Conservation (phyloP, 2,113 vertebrate genomes). For the Opisthocomus hoazin region DNA sequence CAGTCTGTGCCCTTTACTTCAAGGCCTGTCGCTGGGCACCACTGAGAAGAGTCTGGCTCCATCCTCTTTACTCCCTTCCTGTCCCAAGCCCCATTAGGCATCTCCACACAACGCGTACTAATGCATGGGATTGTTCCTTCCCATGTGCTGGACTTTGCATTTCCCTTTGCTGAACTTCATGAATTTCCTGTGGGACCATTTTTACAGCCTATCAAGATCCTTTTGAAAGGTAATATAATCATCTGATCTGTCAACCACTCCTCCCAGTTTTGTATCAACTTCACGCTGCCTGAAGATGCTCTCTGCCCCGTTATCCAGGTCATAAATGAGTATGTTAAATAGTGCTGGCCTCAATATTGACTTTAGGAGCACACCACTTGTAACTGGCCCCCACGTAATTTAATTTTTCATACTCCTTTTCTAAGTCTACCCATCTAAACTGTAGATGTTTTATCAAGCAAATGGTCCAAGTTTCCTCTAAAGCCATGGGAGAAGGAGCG, state of each 20-base stretch:
- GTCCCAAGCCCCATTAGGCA: not conserved
- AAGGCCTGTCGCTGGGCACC: not conserved
- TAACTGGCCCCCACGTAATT: not conserved
- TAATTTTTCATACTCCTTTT: not conserved
- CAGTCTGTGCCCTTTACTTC: rapidly evolving
- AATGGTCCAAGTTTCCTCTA: not conserved
- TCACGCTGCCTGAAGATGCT: not conserved
- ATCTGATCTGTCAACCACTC: not conserved
- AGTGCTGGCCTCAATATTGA: not conserved
- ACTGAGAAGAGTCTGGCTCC: not conserved
- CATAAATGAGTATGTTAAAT: not conserved
- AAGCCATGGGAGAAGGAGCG: not conserved
- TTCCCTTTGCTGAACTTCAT: not conserved
- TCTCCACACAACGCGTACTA: not conserved
- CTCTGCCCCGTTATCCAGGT: not conserved
- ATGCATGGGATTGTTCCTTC: not conserved
- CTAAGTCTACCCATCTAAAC: not conserved
- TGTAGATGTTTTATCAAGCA: not conserved
- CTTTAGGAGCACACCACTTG: not conserved
- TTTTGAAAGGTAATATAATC: not conserved
- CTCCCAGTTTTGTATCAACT: not conserved
- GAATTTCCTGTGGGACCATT: not conserved
- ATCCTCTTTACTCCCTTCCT: not conserved
- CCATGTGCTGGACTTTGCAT: not conserved
- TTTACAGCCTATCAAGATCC: not conserved